Conservation (phyloP, 2,797 vertebrate species). For the Melanotaenia trifasciata region DNA sequence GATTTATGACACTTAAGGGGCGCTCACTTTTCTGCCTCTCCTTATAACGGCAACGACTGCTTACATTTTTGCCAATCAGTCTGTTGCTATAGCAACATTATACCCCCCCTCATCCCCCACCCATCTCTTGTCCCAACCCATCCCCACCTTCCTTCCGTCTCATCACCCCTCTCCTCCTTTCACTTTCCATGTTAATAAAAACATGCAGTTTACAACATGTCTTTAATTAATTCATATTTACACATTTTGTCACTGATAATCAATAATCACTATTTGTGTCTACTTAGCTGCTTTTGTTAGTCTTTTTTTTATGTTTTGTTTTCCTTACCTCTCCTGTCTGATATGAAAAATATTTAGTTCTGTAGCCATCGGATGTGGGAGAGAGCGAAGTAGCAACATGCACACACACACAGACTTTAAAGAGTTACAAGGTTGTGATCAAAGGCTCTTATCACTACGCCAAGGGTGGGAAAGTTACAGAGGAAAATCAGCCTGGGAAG, state of each 20-base stretch:
- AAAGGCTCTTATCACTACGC: constrained; percentile 79
- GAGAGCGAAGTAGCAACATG: constrained; percentile 78
- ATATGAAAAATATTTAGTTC: constrained; percentile 86
- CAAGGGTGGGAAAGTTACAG: constrained; percentile 61
- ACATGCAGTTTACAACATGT: not conserved
- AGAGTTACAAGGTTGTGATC: constrained; percentile 74
- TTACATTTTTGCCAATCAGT: constrained; percentile 99
- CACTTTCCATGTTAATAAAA: constrained; percentile 28
- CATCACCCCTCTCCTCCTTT: constrained; percentile 38
- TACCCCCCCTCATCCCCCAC: constrained; percentile 73
- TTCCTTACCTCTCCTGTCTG: constrained; percentile 23
- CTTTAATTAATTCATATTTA: not conserved
- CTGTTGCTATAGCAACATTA: constrained; percentile 94
- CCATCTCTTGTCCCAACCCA: constrained; percentile 55
- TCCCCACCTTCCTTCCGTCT: constrained; percentile 53
- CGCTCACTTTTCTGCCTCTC: constrained; percentile 89
- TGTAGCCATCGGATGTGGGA: constrained; percentile 86
- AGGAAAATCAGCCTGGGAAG: constrained; percentile 29
- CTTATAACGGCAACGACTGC: constrained; percentile 93
- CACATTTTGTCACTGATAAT: not conserved
- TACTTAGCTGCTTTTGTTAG: not conserved
- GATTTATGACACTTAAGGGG: constrained; percentile 99
- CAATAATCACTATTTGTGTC: not conserved
- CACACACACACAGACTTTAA: constrained; percentile 30
- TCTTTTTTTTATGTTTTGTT: constrained; percentile 5